A percentile compares a stretch with the other conserved stretches of the same genome.
Conservation (phyloP, 2,888 invertebrate genomes). For the Falcaria lacertinaria region DNA sequence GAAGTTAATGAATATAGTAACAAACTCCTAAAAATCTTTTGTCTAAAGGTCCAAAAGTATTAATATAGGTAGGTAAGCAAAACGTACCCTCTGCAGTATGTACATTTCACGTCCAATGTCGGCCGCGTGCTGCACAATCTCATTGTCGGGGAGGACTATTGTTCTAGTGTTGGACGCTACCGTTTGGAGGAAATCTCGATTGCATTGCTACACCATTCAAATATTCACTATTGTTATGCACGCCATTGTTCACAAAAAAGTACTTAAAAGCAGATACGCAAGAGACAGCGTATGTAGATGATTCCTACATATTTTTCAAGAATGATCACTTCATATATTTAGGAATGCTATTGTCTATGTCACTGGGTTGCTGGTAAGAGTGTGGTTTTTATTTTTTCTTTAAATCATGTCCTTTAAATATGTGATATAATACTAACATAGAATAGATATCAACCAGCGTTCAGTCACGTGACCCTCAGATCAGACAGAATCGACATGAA, state of each 20-base stretch:
- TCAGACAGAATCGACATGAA: too few species aligned
- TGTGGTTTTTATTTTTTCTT: too few species aligned
- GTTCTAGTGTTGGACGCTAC: slow-evolving; percentile 59
- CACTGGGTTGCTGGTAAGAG: too few species aligned
- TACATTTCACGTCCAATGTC: slow-evolving; percentile 74
- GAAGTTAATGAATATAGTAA: too few species aligned
- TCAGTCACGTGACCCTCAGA: too few species aligned
- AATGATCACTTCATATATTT: background rate
- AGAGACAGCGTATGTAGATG: background rate
- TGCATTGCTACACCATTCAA: slow-evolving; percentile 44
- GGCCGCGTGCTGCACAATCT: slow-evolving; percentile 67
- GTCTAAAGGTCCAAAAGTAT: background rate
- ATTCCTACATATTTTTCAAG: background rate
- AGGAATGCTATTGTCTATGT: too few species aligned
- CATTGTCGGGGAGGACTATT: slow-evolving; percentile 66
- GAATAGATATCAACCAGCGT: too few species aligned
- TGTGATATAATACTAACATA: too few species aligned
- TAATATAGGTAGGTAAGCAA: slow-evolving; percentile 4
- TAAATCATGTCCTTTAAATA: too few species aligned
- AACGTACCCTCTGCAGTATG: slow-evolving; percentile 57
- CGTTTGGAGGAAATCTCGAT: slow-evolving; percentile 65
- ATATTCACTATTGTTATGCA: background rate
- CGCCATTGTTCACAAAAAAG: background rate
- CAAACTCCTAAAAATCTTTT: background rate
- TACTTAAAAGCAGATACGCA: background rate